Conservation (phyloP, 1,140 invertebrate genomes). For the Drosophila aff. region DNA sequence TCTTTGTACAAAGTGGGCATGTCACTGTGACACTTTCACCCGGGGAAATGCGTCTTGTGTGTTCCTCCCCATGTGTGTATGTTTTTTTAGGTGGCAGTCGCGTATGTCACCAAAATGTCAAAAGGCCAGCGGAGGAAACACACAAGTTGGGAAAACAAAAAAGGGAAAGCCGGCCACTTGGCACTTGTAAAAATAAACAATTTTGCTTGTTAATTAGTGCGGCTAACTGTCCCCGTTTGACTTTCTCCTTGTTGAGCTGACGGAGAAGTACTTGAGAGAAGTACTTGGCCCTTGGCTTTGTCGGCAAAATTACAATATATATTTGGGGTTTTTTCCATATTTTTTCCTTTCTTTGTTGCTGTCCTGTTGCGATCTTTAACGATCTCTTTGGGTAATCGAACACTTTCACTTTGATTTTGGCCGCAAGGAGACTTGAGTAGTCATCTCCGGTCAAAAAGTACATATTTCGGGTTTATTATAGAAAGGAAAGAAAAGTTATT, state of each 20-base stretch:
- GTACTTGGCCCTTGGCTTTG: constrained; percentile 54
- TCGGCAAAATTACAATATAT: constrained; percentile 46
- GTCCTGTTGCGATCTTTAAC: constrained; percentile 63
- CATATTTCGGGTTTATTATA: constrained; percentile 26
- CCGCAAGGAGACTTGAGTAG: constrained; percentile 53
- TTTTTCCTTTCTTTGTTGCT: constrained; percentile 37
- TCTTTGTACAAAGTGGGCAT: constrained; percentile 64
- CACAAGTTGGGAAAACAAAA: constrained; percentile 82
- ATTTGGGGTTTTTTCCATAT: constrained; percentile 13
- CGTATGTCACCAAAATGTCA: constrained; percentile 75
- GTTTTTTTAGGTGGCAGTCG: constrained; percentile 65
- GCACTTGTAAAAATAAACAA: constrained; percentile 80
- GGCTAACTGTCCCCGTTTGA: constrained; percentile 69
- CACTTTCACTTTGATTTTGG: constrained; percentile 73
- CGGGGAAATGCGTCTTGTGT: constrained; percentile 68
- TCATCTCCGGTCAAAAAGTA: constrained; percentile 40
- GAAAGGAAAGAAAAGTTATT: background rate
- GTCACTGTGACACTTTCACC: constrained; percentile 78
- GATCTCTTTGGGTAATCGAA: constrained; percentile 69
- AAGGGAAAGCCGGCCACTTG: constrained; percentile 62
- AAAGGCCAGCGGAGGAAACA: constrained; percentile 48
- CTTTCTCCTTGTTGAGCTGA: constrained; percentile 67
- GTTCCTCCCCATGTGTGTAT: constrained; percentile 52
- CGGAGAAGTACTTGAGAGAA: constrained; percentile 28
- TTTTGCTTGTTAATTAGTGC: constrained; percentile 77